Percentiles rank a stretch among this genome's conserved stretches.
Evolutionary conservation across 1,140 invertebrate species (phyloP).

Genomic region (Pseudobourletiella spinata): DNA sequence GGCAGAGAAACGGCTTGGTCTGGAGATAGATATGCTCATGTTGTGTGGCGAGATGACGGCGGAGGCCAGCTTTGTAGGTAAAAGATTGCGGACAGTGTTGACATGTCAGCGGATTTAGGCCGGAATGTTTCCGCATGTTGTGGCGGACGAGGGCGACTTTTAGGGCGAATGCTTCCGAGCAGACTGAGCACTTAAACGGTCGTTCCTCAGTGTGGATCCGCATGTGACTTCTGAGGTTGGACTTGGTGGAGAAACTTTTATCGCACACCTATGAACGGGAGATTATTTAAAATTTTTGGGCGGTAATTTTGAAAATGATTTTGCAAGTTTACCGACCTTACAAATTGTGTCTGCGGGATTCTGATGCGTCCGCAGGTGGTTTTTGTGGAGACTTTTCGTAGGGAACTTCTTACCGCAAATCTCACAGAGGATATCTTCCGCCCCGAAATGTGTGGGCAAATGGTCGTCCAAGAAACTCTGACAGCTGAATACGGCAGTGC

Average conservation of each 20-base stretch:
- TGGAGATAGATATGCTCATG: not conserved
- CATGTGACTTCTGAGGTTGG: slow-evolving; percentile 13
- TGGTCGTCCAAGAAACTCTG: not conserved
- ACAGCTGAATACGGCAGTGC: not conserved
- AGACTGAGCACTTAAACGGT: slow-evolving; percentile 5
- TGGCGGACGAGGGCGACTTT: slow-evolving; percentile 2
- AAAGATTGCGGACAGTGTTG: not conserved
- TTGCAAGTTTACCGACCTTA: not conserved
- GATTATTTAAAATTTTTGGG: not conserved
- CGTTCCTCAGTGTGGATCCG: slow-evolving; percentile 9
- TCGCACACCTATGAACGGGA: slow-evolving; percentile 3
- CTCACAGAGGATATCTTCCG: not conserved
- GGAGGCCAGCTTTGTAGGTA: not conserved
- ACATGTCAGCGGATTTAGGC: not conserved
- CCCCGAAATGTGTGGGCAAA: not conserved
- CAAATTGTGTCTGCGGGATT: not conserved
- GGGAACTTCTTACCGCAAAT: slow-evolving; percentile 1
- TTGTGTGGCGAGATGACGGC: not conserved
- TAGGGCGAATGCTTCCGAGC: slow-evolving; percentile 6
- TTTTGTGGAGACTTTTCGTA: not conserved
- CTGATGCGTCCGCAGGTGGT: not conserved
- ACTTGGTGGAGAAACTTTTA: not conserved
- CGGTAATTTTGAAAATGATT: not conserved
- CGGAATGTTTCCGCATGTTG: slow-evolving; percentile 11
- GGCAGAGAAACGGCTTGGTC: slow-evolving; percentile 12